Evolutionary conservation across 2,797 vertebrate genomes (phyloP).

Genomic region (Morus bassanus): DNA sequence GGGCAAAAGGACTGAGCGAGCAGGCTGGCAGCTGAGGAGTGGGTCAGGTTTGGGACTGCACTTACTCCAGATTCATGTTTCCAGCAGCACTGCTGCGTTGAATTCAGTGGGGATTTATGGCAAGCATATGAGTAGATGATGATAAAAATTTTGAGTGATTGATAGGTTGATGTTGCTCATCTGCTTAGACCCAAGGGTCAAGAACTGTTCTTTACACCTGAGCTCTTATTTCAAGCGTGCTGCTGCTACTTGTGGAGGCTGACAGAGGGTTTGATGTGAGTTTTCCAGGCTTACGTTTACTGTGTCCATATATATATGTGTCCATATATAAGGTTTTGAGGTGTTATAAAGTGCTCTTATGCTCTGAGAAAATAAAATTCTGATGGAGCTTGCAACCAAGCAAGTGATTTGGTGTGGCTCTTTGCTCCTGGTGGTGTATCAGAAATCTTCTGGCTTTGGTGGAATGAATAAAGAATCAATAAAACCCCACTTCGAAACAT

Average conservation of each 20-base stretch:
- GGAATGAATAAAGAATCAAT: not conserved
- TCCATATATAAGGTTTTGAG: not conserved
- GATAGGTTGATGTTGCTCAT: not conserved
- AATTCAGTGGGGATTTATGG: not conserved
- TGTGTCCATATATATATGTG: no score
- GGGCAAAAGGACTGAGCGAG: not conserved
- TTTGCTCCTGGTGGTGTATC: not conserved
- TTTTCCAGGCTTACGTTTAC: not conserved
- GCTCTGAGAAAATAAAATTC: not conserved
- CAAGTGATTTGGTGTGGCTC: not conserved
- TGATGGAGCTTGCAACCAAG: not conserved
- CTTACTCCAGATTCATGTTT: not conserved
- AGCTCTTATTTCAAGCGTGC: not conserved
- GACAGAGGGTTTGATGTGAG: not conserved
- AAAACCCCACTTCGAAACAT: rapidly evolving
- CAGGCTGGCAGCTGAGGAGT: not conserved
- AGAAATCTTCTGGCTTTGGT: not conserved
- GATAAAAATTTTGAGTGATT: not conserved
- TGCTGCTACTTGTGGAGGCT: not conserved
- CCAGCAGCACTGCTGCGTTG: not conserved
- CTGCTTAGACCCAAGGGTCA: not conserved
- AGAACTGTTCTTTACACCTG: not conserved
- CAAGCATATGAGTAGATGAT: not conserved
- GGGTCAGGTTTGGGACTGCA: not conserved
- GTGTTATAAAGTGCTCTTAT: not conserved